A percentile compares a stretch with the other conserved stretches of the same genome.
phyloP scores from a whole-genome alignment of 1,140 invertebrate genomes.

The Harpegnathos saltator region DNA sequence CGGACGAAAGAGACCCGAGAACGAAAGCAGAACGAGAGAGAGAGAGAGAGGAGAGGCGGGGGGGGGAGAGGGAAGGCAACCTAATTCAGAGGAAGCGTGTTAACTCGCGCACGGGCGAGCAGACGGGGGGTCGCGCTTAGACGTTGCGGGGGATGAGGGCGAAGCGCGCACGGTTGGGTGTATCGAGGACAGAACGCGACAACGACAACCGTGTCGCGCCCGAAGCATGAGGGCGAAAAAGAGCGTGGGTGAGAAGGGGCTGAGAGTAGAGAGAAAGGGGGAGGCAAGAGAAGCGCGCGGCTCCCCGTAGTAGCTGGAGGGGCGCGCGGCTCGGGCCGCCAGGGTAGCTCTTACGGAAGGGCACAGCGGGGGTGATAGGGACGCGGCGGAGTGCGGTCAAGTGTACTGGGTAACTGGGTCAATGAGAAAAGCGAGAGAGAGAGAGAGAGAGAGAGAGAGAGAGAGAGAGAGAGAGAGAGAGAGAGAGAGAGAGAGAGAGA shows the following conservation, averaged over 20 bases:
- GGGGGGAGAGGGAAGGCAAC: too few species aligned
- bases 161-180: constrained; percentile 58
- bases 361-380: constrained; percentile 55
- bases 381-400: constrained; percentile 82
- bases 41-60: too few species aligned
- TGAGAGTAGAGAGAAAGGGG: constrained; percentile 29
- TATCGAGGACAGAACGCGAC: constrained; percentile 41
- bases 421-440: constrained; percentile 83
- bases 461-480: too few species aligned
- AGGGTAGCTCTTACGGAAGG: constrained; percentile 67
- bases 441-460: too few species aligned
- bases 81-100: neutral
- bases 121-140: neutral
- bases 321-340: constrained; percentile 45
- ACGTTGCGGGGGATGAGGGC: constrained; percentile 51
- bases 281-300: neutral
- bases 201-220: constrained; percentile 25
- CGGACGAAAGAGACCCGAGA: too few species aligned
- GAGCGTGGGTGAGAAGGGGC: constrained; percentile 17
- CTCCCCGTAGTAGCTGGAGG: constrained; percentile 36
- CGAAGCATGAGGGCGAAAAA: constrained; percentile 1
- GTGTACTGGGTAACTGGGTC: constrained; percentile 86
- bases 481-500: too few species aligned
- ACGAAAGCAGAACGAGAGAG: too few species aligned
- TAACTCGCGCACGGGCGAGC: too few species aligned